Percentiles rank a stretch among this genome's conserved stretches.
phyloP scores from a whole-genome alignment of 2,797 vertebrate genomes.

The Menidia menidia region DNA sequence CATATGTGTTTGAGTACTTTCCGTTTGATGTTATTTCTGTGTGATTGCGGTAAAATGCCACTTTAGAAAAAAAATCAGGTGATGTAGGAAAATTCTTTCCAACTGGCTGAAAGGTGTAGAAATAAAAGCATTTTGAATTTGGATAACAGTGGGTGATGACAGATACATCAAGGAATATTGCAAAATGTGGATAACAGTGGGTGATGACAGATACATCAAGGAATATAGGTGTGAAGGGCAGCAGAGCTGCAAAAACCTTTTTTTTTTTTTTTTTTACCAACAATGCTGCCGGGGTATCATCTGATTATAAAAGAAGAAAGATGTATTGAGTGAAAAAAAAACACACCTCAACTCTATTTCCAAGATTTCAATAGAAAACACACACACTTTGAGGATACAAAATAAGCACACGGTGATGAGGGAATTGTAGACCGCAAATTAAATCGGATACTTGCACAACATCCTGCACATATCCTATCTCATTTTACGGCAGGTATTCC shows the following conservation, averaged over 20 bases:
- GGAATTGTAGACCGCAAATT: constrained; percentile 23
- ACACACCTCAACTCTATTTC: constrained; percentile 23
- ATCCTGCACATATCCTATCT: constrained; percentile 40
- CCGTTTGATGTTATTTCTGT: too few relatives aligned
- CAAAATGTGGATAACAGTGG: constrained; percentile 23
- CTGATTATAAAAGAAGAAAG: constrained; percentile 22
- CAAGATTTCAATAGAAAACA: constrained; percentile 35
- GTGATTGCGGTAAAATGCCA: too few relatives aligned
- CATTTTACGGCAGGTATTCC: constrained; percentile 48
- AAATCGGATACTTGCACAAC: constrained; percentile 57
- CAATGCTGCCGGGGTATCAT: constrained; percentile 16
- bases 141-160: constrained; percentile 21
- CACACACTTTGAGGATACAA: constrained; percentile 25
- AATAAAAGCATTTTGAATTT: constrained; percentile 39
- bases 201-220: constrained; percentile 11
- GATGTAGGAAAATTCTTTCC: constrained; percentile 28
- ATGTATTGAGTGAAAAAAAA: neutral
- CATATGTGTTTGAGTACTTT: too few relatives aligned
- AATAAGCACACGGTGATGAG: constrained; percentile 30
- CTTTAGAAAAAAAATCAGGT: neutral
- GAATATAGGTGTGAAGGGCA: constrained; percentile 33
- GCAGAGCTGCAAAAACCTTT: constrained; percentile 8
- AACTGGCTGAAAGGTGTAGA: constrained; percentile 33
- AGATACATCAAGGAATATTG: constrained; percentile 24
- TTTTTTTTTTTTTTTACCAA: neutral